Percentiles rank a stretch among this genome's conserved stretches.
Evolutionary conservation across 2,888 invertebrate genomes (phyloP).

Genomic region (Drosophila tripunctata): DNA sequence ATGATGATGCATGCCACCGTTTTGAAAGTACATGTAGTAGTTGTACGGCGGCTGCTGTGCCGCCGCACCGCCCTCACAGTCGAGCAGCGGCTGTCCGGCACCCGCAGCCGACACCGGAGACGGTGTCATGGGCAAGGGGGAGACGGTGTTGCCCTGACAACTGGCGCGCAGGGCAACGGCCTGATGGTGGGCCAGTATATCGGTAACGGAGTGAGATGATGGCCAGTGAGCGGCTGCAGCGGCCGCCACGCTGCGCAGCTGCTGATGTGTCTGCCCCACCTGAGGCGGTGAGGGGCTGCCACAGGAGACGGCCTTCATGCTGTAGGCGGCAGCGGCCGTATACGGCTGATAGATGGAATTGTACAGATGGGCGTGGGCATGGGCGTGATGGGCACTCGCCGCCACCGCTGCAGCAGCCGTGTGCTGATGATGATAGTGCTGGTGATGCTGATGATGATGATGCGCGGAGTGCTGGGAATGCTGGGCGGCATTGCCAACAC

Average conservation of each 20-base stretch:
- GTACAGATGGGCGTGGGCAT: slow-evolving; percentile 84
- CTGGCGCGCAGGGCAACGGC: slow-evolving; percentile 83
- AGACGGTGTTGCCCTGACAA: slow-evolving; percentile 81
- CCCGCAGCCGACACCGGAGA: slow-evolving; percentile 63
- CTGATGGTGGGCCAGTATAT: slow-evolving; percentile 85
- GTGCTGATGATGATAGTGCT: slow-evolving; percentile 71
- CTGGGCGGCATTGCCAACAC: slow-evolving; percentile 32
- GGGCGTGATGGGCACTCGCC: slow-evolving; percentile 78
- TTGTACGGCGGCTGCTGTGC: slow-evolving; percentile 82
- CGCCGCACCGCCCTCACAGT: slow-evolving; percentile 80
- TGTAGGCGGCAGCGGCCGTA: slow-evolving; percentile 82
- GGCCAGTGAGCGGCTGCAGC: slow-evolving; percentile 83
- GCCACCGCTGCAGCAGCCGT: slow-evolving; percentile 73
- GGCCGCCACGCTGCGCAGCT: slow-evolving; percentile 78
- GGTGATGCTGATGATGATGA: slow-evolving; percentile 69
- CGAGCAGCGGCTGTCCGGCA: slow-evolving; percentile 70
- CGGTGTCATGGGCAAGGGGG: slow-evolving; percentile 78
- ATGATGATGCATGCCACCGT: slow-evolving; percentile 83
- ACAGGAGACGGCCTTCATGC: slow-evolving; percentile 83
- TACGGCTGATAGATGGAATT: slow-evolving; percentile 86
- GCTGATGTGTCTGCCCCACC: slow-evolving; percentile 80
- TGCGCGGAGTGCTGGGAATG: slow-evolving; percentile 58
- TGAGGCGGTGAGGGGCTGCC: slow-evolving; percentile 84
- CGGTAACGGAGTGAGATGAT: slow-evolving; percentile 86
- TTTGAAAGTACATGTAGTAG: slow-evolving; percentile 84